A percentile compares a stretch with the other conserved stretches of the same genome.
Conservation (phyloP, 1,140 invertebrate species). For the Camponotus floridanus region DNA sequence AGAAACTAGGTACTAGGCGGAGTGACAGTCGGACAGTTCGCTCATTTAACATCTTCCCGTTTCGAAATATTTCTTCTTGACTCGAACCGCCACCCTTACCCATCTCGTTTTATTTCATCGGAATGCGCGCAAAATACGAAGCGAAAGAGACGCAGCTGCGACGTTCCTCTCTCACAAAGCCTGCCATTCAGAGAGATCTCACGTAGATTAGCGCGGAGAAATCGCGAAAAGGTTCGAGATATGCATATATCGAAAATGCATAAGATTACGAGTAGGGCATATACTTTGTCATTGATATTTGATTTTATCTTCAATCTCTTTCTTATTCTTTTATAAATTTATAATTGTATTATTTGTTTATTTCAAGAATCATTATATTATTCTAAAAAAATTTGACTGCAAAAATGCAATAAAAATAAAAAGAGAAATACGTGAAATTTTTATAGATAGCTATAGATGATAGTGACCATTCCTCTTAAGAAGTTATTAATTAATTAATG, state of each 20-base stretch:
- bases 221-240: not conserved
- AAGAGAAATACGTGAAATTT: not conserved
- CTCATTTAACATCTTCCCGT: conserved; percentile 82
- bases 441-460: not conserved
- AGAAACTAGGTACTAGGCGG: conserved; percentile 77
- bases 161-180: conserved; percentile 78
- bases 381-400: not conserved
- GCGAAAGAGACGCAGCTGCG: conserved; percentile 77
- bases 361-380: not conserved
- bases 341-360: not conserved
- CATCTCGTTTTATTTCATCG: conserved; percentile 77
- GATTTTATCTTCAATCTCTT: not conserved
- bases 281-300: conserved; percentile 11
- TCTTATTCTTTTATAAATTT: not conserved
- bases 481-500: too few species aligned
- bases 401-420: not conserved
- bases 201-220: conserved; percentile 69
- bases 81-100: conserved; percentile 70
- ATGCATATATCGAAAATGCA: not conserved
- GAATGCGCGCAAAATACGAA: conserved; percentile 78
- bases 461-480: too few species aligned
- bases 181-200: conserved; percentile 79
- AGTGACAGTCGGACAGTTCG: conserved; percentile 83
- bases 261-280: not conserved
- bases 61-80: conserved; percentile 81